These are phyloP conservation scores for Australoheros facetus DNA, from an alignment of 2,797 vertebrate genomes.

Conservation along the genomic window DNA sequence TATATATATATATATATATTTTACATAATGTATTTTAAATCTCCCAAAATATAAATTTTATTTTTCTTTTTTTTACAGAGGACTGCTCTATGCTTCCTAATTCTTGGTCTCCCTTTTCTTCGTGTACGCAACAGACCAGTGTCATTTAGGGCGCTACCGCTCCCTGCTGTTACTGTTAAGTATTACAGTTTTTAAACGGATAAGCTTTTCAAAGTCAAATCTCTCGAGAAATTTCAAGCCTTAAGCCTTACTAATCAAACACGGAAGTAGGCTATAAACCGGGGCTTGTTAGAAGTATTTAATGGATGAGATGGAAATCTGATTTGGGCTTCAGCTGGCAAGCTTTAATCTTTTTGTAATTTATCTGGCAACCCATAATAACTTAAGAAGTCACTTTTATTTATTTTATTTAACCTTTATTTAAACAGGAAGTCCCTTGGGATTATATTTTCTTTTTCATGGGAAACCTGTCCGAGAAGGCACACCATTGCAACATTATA, in stretches of 20 bases:
- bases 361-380: not conserved
- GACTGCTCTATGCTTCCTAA: slow-evolving; percentile 30
- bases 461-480: not conserved
- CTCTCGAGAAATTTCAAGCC: not conserved
- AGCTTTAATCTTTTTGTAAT: not conserved
- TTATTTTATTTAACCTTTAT: not conserved
- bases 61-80: too few species aligned
- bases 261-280: not conserved
- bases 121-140: not conserved
- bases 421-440: not conserved
- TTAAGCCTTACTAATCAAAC: slow-evolving; percentile 20
- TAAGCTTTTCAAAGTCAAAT: not conserved
- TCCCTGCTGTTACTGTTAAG: not conserved
- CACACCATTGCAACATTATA: not conserved
- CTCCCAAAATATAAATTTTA: not conserved
- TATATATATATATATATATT: too few species aligned
- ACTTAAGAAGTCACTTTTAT: not conserved
- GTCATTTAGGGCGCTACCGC: not conserved
- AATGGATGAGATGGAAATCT: slow-evolving; percentile 5
- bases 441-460: not conserved
- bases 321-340: not conserved
- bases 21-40: not conserved
- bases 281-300: not conserved
- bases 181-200: not conserved
- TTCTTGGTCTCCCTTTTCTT: slow-evolving; percentile 49